These are phyloP conservation scores for Sander vitreus DNA, from an alignment of 2,113 vertebrate species.

Conservation along the genomic window DNA sequence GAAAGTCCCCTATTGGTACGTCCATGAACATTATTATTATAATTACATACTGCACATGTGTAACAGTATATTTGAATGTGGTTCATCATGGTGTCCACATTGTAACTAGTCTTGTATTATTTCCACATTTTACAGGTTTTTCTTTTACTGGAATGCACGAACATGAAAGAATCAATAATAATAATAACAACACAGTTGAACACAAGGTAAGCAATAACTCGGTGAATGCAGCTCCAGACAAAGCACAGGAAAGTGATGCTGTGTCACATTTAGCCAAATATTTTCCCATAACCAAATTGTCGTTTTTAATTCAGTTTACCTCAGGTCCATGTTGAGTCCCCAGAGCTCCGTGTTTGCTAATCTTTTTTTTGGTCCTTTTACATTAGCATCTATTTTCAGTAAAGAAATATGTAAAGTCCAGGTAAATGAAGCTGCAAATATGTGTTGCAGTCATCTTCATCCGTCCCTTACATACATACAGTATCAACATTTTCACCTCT, in stretches of 20 bases:
- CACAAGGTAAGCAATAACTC: constrained; percentile 85
- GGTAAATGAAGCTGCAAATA: background rate
- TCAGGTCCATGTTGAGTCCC: background rate
- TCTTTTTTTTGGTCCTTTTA: background rate
- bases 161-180: constrained; percentile 78
- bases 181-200: constrained; percentile 81
- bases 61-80: background rate
- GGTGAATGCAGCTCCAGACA: background rate
- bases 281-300: background rate
- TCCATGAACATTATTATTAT: background rate
- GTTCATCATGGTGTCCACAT: too few relatives aligned
- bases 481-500: background rate
- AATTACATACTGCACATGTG: background rate
- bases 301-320: background rate
- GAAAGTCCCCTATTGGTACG: constrained; percentile 77
- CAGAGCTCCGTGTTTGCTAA: background rate
- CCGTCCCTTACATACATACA: background rate
- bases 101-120: background rate
- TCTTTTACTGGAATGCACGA: constrained; percentile 88
- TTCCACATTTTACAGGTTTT: constrained; percentile 82
- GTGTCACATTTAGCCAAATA: background rate
- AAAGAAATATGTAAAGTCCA: background rate
- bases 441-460: background rate
- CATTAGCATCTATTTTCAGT: background rate
- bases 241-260: background rate